These are phyloP conservation scores for Malurus alboscapulatus DNA, from an alignment of 2,113 vertebrate genomes.

Conservation along the genomic window DNA sequence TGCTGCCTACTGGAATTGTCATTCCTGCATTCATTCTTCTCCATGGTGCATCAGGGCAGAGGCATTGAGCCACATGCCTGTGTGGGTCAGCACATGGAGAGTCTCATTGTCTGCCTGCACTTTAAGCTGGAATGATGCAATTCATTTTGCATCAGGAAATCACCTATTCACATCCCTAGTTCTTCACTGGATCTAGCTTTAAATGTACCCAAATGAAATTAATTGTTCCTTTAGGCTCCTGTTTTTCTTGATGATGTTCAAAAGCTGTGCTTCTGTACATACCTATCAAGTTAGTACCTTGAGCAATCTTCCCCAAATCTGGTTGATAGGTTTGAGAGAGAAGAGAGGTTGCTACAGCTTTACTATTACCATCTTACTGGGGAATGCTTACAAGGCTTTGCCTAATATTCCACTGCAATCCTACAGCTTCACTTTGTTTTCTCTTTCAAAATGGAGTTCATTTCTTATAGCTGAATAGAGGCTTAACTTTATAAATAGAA, in stretches of 20 bases:
- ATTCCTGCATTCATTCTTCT: rapidly evolving
- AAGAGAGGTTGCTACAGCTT: neutral
- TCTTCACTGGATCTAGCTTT: neutral
- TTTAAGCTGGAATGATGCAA: neutral
- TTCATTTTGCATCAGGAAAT: neutral
- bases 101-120: neutral
- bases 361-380: neutral
- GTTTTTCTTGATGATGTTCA: neutral
- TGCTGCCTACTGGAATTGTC: neutral
- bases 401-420: neutral
- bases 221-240: neutral
- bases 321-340: neutral
- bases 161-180: neutral
- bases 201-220: neutral
- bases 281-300: neutral
- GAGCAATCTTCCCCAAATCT: neutral
- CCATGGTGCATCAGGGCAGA: neutral
- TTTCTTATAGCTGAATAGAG: neutral
- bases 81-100: neutral
- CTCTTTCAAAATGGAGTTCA: neutral
- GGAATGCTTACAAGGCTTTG: neutral
- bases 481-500: neutral
- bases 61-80: rapidly evolving
- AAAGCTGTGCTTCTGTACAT: neutral
- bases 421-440: neutral